A percentile compares a stretch with the other conserved stretches of the same genome.
These are phyloP conservation scores for Apteryx mantelli DNA, from an alignment of 2,113 vertebrate genomes.

Conservation along the genomic window DNA sequence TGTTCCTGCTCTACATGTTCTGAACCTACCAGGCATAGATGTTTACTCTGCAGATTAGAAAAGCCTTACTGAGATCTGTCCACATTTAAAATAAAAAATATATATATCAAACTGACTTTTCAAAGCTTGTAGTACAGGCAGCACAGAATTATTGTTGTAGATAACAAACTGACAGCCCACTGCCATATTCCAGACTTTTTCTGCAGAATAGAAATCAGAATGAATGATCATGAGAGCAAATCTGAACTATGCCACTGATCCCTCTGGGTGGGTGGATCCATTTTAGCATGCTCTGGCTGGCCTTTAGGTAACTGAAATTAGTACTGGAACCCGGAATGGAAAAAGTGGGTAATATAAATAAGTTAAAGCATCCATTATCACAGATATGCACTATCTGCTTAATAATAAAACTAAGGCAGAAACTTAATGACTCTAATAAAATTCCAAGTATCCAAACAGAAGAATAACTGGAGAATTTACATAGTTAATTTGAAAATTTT, in stretches of 20 bases:
- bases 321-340: conserved; percentile 32
- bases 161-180: neutral
- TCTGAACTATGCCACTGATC: neutral
- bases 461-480: neutral
- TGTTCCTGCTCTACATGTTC: neutral
- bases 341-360: conserved; percentile 54
- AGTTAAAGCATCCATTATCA: conserved; percentile 32
- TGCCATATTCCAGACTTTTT: neutral
- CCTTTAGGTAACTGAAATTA: conserved; percentile 47
- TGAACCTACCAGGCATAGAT: neutral
- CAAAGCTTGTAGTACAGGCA: neutral
- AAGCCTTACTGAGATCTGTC: neutral
- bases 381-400: conserved; percentile 11
- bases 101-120: neutral
- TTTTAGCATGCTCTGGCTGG: neutral
- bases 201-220: neutral
- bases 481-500: neutral
- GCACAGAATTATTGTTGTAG: neutral
- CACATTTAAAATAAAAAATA: neutral
- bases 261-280: neutral
- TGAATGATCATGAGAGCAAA: neutral
- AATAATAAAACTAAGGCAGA: neutral
- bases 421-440: neutral
- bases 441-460: conserved; percentile 1
- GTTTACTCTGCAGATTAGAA: neutral